Percentiles rank a stretch among this genome's conserved stretches.
Evolutionary conservation across 1,140 invertebrate species (phyloP).

Genomic region (Dermatophagoides farinae): DNA sequence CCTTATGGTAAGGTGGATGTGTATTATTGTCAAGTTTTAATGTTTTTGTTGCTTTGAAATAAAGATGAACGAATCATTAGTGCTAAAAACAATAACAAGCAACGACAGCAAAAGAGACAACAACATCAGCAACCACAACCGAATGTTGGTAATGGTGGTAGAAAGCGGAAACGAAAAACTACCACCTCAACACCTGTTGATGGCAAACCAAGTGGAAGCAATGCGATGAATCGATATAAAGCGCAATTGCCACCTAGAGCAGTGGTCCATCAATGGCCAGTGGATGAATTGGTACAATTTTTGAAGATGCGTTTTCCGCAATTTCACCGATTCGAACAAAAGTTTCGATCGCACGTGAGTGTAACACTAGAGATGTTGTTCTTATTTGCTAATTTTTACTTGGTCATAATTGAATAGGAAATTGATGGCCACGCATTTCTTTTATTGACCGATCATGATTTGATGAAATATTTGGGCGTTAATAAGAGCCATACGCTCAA

Average conservation of each 20-base stretch:
- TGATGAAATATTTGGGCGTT: slow-evolving; percentile 95
- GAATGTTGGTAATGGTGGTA: not conserved
- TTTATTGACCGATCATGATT: slow-evolving; percentile 78
- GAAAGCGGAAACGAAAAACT: not conserved
- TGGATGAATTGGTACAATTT: slow-evolving; percentile 78
- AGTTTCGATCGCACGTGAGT: slow-evolving; percentile 81
- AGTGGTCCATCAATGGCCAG: slow-evolving; percentile 68
- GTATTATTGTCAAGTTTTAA: too few relatives aligned
- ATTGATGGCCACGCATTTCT: slow-evolving; percentile 89
- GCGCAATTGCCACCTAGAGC: slow-evolving; percentile 12
- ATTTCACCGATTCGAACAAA: slow-evolving; percentile 60
- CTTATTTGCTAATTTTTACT: not conserved
- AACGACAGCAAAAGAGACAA: too few relatives aligned
- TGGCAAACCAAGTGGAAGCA: too few relatives aligned
- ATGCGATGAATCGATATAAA: not conserved
- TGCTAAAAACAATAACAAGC: too few relatives aligned
- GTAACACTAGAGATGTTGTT: too few relatives aligned
- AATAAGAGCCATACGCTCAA: slow-evolving; percentile 92
- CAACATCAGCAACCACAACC: not conserved
- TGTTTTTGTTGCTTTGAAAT: too few relatives aligned
- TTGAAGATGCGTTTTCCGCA: slow-evolving; percentile 60
- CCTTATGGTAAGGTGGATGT: slow-evolving; percentile 27
- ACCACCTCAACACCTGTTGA: too few relatives aligned
- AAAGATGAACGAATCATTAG: not conserved
- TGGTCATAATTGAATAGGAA: slow-evolving; percentile 29